Conservation (phyloP, 2,113 vertebrate species). For the Rhynchopsitta pachyrhyncha region DNA sequence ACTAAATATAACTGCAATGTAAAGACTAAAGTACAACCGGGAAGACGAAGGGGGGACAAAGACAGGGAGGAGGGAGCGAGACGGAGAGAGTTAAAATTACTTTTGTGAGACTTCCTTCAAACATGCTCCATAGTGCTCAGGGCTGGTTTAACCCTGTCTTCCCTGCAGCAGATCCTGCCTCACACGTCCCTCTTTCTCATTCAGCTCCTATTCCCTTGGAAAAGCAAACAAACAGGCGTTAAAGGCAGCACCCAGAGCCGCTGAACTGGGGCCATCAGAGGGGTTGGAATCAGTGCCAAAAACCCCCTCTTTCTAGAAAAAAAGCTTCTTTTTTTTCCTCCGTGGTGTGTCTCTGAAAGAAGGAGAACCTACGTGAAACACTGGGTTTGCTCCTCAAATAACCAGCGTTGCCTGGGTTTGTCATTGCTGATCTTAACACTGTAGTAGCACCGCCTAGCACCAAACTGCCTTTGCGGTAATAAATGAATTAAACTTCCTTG, state of each 20-base stretch:
- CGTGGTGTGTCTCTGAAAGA: not conserved
- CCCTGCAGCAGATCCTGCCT: conserved; percentile 13
- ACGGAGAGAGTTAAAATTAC: conserved; percentile 70
- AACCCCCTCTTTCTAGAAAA: not conserved
- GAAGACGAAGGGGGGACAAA: conserved; percentile 51
- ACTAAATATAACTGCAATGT: conserved; percentile 45
- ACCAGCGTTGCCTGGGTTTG: not conserved
- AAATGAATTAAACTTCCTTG: not conserved
- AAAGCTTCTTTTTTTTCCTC: not conserved
- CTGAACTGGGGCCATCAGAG: not conserved
- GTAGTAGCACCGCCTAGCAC: not conserved
- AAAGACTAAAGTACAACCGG: conserved; percentile 37
- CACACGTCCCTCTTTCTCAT: not conserved
- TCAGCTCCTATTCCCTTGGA: not conserved
- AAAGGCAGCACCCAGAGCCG: not conserved
- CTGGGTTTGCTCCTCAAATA: not conserved
- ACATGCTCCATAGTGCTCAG: conserved; percentile 38
- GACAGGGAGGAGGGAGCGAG: conserved; percentile 54
- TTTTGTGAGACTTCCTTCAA: conserved; percentile 71
- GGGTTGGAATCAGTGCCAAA: not conserved
- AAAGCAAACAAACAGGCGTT: not conserved
- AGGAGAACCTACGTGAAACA: not conserved
- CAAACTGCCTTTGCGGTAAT: not conserved
- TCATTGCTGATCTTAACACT: not conserved
- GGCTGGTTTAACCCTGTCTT: conserved; percentile 73